These are phyloP conservation scores for Drosophila limbata DNA, from an alignment of 2,888 invertebrate species.

Conservation along the genomic window DNA sequence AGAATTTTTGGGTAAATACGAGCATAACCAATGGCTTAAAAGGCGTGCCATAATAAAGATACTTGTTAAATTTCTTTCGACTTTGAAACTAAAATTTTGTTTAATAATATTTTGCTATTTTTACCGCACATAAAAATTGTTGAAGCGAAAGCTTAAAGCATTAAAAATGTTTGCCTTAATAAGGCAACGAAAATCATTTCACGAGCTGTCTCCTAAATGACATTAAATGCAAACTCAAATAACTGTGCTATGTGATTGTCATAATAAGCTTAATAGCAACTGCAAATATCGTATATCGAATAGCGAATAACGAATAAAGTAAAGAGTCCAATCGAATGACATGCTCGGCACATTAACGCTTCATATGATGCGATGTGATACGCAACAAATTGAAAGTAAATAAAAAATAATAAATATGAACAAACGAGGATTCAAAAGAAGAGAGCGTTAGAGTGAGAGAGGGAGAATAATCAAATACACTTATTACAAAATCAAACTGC, in stretches of 20 bases:
- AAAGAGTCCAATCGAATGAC: slow-evolving; percentile 31
- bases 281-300: slow-evolving; percentile 56
- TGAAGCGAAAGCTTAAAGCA: slow-evolving; percentile 57
- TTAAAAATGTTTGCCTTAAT: slow-evolving; percentile 2
- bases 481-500: slow-evolving; percentile 65
- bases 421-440: slow-evolving; percentile 6
- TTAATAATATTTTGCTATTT: slow-evolving; percentile 1
- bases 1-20: slow-evolving; percentile 9
- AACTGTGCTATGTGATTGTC: slow-evolving; percentile 69
- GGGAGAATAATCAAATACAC: slow-evolving; percentile 31
- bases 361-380: slow-evolving; percentile 57
- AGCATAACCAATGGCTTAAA: not conserved
- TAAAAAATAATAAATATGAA: slow-evolving; percentile 41
- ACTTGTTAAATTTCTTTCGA: not conserved
- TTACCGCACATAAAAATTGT: slow-evolving; percentile 56
- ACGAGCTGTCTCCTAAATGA: slow-evolving; percentile 46
- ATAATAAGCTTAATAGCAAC: slow-evolving; percentile 61
- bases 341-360: slow-evolving; percentile 70
- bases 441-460: slow-evolving; percentile 5
- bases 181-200: slow-evolving; percentile 26
- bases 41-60: not conserved
- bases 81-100: not conserved
- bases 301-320: slow-evolving; percentile 2
- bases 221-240: slow-evolving; percentile 73
- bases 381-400: slow-evolving; percentile 76